These are phyloP conservation scores for Euzophera pinguis DNA, from an alignment of 2,888 invertebrate genomes.

Conservation along the genomic window DNA sequence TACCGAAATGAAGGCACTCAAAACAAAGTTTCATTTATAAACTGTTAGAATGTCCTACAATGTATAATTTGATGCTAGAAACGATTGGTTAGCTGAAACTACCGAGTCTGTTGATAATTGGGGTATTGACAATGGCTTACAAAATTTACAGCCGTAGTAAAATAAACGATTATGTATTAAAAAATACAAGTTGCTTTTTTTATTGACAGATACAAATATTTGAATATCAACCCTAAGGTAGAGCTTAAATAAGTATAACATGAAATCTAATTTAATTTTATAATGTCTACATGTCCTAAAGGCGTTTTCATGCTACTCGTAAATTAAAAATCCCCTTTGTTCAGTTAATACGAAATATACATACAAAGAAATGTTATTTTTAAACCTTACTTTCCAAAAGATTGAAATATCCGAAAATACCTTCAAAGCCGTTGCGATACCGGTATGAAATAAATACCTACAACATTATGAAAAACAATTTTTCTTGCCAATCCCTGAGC, in stretches of 20 bases:
- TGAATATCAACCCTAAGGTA: no score
- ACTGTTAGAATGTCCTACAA: neutral
- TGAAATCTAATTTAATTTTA: no score
- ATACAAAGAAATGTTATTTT: neutral
- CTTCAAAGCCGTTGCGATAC: neutral
- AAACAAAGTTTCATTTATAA: neutral
- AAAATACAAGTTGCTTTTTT: no score
- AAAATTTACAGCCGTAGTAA: no score
- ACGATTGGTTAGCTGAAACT: neutral
- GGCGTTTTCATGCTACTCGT: no score
- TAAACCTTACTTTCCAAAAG: neutral
- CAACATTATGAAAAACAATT: constrained; percentile 5
- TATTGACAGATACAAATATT: no score
- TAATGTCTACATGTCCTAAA: no score
- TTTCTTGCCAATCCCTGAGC: neutral
- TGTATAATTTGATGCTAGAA: neutral
- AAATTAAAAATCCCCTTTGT: neutral
- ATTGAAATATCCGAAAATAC: constrained; percentile 1
- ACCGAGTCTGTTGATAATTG: no score
- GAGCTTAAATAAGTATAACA: no score
- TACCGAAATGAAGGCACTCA: neutral
- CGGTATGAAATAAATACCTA: neutral
- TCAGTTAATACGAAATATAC: neutral
- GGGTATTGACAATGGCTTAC: no score
- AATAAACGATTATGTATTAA: no score